These are phyloP conservation scores for Coreius guichenoti DNA, from an alignment of 2,797 vertebrate genomes.

Conservation along the genomic window DNA sequence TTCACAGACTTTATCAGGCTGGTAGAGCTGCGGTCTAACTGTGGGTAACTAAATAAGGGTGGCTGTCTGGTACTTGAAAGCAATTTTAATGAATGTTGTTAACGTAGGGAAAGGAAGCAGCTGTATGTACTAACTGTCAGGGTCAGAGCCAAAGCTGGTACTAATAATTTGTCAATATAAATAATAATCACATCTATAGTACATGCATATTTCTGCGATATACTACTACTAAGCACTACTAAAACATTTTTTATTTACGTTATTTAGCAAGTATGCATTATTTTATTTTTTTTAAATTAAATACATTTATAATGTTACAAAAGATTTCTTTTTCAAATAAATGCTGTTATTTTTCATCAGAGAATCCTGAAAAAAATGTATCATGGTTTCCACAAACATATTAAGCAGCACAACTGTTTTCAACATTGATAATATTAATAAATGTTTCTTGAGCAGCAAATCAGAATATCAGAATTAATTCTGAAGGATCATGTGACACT, in stretches of 20 bases:
- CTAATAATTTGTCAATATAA: neutral
- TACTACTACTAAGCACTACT: neutral
- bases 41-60: conserved; percentile 9
- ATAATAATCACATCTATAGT: neutral
- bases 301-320: neutral
- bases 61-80: neutral
- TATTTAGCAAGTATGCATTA: neutral
- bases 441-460: neutral
- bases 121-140: neutral
- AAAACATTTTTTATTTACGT: neutral
- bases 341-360: neutral
- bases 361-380: neutral
- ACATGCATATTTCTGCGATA: neutral
- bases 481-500: neutral
- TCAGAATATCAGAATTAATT: neutral
- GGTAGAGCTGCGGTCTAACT: neutral
- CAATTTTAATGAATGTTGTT: conserved; percentile 4
- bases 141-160: neutral
- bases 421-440: neutral
- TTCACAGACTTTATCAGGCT: neutral
- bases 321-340: neutral
- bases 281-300: neutral
- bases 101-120: neutral
- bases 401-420: neutral
- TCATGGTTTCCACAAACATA: no score